These are phyloP conservation scores for Panthera leo DNA, from an alignment of 2,113 vertebrate species.

Conservation along the genomic window DNA sequence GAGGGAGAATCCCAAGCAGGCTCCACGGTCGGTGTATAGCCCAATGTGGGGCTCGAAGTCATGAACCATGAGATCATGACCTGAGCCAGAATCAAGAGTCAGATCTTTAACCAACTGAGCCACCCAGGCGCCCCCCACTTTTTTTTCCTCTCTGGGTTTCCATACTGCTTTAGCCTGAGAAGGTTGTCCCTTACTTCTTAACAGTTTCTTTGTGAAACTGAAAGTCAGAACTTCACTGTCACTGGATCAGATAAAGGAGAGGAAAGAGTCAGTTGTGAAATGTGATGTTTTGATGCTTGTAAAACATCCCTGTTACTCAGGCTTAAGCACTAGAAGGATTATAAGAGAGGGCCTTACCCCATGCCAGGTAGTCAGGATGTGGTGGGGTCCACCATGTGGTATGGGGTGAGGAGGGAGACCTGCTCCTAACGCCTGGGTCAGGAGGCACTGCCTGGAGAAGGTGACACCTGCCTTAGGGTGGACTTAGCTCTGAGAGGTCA, in stretches of 20 bases:
- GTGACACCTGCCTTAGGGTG: not conserved
- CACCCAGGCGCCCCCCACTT: too few species aligned
- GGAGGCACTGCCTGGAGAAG: not conserved
- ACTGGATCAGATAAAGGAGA: constrained; percentile 32
- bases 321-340: not conserved
- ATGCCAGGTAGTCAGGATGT: not conserved
- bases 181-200: constrained; percentile 26
- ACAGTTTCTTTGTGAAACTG: constrained; percentile 30
- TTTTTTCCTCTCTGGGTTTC: not conserved
- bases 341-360: not conserved
- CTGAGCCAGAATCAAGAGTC: too few species aligned
- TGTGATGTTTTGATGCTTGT: not conserved
- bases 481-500: not conserved
- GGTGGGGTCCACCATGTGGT: not conserved
- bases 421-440: not conserved
- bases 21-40: too few species aligned
- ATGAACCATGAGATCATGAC: too few species aligned
- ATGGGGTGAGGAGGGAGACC: not conserved
- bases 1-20: too few species aligned
- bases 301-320: not conserved
- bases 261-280: constrained; percentile 22
- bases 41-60: too few species aligned
- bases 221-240: constrained; percentile 14
- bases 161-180: not conserved
- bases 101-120: too few species aligned